Base-by-base conservation (phyloP, 2,888 invertebrate species). In the Cepaea hortensis region DNA sequence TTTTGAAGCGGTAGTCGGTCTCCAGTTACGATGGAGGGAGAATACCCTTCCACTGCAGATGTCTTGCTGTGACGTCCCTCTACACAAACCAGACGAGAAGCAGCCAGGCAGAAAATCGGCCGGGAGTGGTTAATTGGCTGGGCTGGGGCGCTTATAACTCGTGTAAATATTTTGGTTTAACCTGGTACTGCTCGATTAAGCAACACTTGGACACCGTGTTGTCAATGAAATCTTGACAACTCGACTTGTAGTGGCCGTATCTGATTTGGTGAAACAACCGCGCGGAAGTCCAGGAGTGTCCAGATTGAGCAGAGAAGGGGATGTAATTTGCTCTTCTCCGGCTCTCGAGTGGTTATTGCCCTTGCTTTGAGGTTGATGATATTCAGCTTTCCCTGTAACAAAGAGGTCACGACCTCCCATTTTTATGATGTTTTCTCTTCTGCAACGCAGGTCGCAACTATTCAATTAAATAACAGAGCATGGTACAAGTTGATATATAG, bases 151-250 rank as follows among this genome's bases (percentile, higher is more conserved):
- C 50, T 81, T 18, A 70, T 62, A 72, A 85, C 55, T 35, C 23
- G 80, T 46, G 80, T 80, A 80, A 85, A 85, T 85, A 85, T 85
- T 85, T 81, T 81, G 85, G 85, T 72, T 81, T 61, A n/a, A 6
- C 35, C 23, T n/a, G 73, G 80, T 23, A 72, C 80, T 48, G 85
- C 80, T 80, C 85, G 72, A 81, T 85, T 85, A 85, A 80, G 80
- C 85, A 85, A 73, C 85, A 61, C 81, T 73, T 80, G 72, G 61
- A 46, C 55, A 55, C 35, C n/a, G 73, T 80, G 80, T 55, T 80
- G 72, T 72, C 73, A 72, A 81, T 62, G 23, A 85, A 81, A 85
- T 61, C 62, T 73, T 73, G 83, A 73, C 83, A 83, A 61, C 61
- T 83, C 73, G 83, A 83, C 73, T 73, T 72, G 83, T 50, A 73